These are phyloP conservation scores for Hydraecia micacea DNA, from an alignment of 2,888 invertebrate genomes.

Conservation along the genomic window DNA sequence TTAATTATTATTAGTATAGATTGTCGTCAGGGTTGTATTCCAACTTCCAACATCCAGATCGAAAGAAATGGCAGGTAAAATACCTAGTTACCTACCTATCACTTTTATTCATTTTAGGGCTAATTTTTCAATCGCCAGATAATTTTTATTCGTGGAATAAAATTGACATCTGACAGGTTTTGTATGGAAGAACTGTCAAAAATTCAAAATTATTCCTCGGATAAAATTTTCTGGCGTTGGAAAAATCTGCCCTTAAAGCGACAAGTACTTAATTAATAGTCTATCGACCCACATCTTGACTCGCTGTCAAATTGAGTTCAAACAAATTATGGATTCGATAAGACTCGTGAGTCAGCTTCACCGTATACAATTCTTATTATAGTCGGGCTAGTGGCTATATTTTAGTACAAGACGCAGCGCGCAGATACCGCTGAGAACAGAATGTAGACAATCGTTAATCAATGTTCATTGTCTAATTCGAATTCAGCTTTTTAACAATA, in stretches of 20 bases:
- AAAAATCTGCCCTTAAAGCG: no score
- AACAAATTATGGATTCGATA: constrained; percentile 23
- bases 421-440: background rate
- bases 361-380: constrained; percentile 15
- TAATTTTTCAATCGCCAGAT: no score
- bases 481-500: constrained; percentile 27
- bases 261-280: no score
- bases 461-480: constrained; percentile 15
- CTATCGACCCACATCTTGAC: constrained; percentile 13
- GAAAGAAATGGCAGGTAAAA: background rate
- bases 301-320: constrained; percentile 25
- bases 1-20: no score
- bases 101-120: background rate
- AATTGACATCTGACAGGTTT: no score
- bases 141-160: no score
- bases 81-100: background rate
- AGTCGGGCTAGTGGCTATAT: background rate
- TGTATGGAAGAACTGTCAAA: no score
- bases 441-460: constrained; percentile 13
- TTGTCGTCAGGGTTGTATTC: background rate
- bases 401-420: background rate
- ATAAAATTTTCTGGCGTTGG: no score
- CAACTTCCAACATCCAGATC: background rate
- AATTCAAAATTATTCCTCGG: no score
- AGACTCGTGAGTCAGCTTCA: constrained; percentile 28